phyloP scores from a whole-genome alignment of 2,888 invertebrate species.

The Rhopalosiphum nymphaeae region DNA sequence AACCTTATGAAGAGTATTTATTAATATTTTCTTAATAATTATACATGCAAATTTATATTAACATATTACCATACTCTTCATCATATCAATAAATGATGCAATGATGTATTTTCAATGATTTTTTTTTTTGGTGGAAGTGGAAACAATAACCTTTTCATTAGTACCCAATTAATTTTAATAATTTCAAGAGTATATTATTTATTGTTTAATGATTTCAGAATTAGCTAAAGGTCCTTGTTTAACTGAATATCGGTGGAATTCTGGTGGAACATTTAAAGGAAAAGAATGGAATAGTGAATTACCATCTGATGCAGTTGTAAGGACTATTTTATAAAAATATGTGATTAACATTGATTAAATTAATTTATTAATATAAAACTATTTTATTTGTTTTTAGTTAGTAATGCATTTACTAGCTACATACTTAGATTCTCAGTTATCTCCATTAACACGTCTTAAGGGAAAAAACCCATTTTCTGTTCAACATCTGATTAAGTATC shows the following conservation, averaged over 20 bases:
- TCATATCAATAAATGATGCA: background rate
- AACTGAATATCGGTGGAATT: constrained; percentile 90
- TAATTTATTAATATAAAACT: constrained; percentile 16
- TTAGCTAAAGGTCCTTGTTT: constrained; percentile 88
- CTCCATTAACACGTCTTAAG: constrained; percentile 76
- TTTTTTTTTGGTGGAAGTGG: background rate
- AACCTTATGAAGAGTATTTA: too few relatives aligned
- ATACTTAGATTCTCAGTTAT: constrained; percentile 86
- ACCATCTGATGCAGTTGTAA: constrained; percentile 89
- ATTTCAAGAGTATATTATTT: background rate
- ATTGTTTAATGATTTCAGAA: constrained; percentile 71
- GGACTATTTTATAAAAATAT: constrained; percentile 66
- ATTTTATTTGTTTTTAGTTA: constrained; percentile 73
- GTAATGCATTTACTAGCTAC: constrained; percentile 87
- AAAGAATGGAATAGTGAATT: constrained; percentile 85
- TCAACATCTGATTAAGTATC: constrained; percentile 72
- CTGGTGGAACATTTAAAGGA: constrained; percentile 80
- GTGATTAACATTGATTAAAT: constrained; percentile 5
- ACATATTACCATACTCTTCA: background rate
- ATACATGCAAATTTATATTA: background rate
- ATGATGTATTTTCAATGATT: background rate
- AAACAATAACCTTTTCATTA: background rate
- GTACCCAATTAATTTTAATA: background rate
- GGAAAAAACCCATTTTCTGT: constrained; percentile 78
- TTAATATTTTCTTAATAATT: too few relatives aligned